Percentiles rank a stretch among this genome's conserved stretches.
These are phyloP conservation scores for Telmatherina bonti DNA, from an alignment of 2,797 vertebrate species.

Conservation along the genomic window DNA sequence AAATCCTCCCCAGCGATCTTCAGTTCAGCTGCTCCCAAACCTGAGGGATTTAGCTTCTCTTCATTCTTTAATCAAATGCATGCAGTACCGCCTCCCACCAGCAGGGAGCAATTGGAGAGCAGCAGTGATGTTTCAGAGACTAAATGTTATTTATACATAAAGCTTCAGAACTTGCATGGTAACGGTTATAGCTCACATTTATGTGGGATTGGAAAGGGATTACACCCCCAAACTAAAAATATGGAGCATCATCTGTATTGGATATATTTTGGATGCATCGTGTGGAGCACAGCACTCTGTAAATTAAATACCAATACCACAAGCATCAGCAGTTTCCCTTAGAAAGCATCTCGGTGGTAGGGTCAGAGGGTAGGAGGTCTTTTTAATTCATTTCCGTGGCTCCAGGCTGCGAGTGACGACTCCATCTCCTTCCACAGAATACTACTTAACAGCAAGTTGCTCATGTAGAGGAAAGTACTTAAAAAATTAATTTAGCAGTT, in stretches of 20 bases:
- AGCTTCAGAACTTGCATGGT: conserved; percentile 4
- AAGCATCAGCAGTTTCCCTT: conserved; percentile 6
- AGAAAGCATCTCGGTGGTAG: conserved; percentile 13
- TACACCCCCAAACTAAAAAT: neutral
- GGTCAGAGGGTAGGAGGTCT: conserved; percentile 4
- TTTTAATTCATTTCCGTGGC: conserved; percentile 26
- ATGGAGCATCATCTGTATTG: neutral
- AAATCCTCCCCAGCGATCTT: conserved; percentile 85
- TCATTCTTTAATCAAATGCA: conserved; percentile 79
- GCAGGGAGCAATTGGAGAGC: conserved; percentile 60
- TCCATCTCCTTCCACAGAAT: conserved; percentile 12
- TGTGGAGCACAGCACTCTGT: neutral
- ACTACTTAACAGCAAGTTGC: neutral
- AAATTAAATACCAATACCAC: neutral
- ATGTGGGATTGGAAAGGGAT: conserved; percentile 8
- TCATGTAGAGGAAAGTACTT: neutral
- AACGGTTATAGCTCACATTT: conserved; percentile 5
- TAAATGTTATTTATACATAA: conserved; percentile 31
- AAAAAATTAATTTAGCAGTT: conserved; percentile 11
- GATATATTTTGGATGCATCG: neutral
- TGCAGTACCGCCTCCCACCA: conserved; percentile 54
- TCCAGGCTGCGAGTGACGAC: conserved; percentile 5
- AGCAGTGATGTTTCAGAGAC: neutral
- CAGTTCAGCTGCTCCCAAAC: conserved; percentile 80
- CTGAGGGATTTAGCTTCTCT: conserved; percentile 80